Base-by-base conservation (phyloP, 2,113 vertebrate genomes). In the Pelecanoides urinatrix region DNA sequence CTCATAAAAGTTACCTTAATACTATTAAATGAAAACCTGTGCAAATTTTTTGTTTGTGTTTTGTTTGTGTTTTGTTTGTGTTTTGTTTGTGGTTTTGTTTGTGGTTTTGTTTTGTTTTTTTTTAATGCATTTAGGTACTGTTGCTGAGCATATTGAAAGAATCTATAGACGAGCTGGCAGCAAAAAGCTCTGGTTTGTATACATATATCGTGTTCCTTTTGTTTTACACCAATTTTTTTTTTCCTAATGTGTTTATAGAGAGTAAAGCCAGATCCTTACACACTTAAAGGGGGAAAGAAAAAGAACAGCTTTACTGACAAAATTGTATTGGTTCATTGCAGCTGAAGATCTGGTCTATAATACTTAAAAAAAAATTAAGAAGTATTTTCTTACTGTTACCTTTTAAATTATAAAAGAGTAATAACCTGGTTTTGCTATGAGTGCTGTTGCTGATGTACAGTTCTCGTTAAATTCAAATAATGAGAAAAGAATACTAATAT, bases 151-250 rank as follows among this genome's bases (percentile, higher is more conserved):
- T 90, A 98, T 99, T 96, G 99, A 99, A 97, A 98, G 99, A 95
- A 98, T 99, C 98, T 99, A 99, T 95, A 98, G 99, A 96, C 98
- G 98, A 98, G 99, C 99, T 58, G 99, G 99, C 85, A 99, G 98
- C 98, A 98, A 98, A 95, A 99, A 99, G 88, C 99, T 99, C 98
- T 99, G 99, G 99, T 99, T 98, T 98, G 99, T 99, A 98, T 97
- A 77, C 18, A 11, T 49, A 9, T 27, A 32, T 20, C 3, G 0
- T 26, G 13, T 94, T 82, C 59, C 91, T 95, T 81, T 29, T 78
- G 25, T 38, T 88, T 80, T 92, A 26, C 61, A 19, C 16, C 6
- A 6, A 3, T 11, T 17, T 30, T 49, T 36, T 67, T 72, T 74
- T 15, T 29, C 45, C 65, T 36, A 16, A 38, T 47, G 4, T 58